These are phyloP conservation scores for Actinia tenebrosa DNA, from an alignment of 64 coral and sea anemone genomes.

Conservation along the genomic window DNA sequence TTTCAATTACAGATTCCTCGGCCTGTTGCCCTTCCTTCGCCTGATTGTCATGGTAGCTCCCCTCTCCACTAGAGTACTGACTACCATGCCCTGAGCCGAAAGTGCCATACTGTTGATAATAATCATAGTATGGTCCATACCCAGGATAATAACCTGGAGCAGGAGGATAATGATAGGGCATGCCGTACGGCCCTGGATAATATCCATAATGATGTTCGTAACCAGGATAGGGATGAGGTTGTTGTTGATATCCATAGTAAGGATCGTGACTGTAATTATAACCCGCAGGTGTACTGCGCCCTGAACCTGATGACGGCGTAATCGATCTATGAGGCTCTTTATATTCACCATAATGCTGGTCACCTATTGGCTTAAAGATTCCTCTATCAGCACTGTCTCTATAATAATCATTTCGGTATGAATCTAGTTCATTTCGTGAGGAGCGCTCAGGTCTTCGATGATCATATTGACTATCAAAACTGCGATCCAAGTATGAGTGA, in stretches of 20 bases:
- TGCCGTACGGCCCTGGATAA: constrained; percentile 25
- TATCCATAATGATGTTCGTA: constrained; percentile 29
- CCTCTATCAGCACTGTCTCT: neutral
- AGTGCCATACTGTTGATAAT: constrained; percentile 28
- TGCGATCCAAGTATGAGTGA: neutral
- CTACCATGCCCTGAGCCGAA: constrained; percentile 12
- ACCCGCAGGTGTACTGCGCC: constrained; percentile 31
- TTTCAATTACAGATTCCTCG: neutral
- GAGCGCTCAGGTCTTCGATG: neutral
- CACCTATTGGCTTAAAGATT: neutral
- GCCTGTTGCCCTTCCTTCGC: neutral
- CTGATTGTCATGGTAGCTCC: neutral
- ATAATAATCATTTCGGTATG: neutral
- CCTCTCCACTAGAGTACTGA: constrained; percentile 13
- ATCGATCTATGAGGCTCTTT: neutral
- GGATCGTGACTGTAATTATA: constrained; percentile 27
- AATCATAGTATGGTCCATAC: constrained; percentile 31
- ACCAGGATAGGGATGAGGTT: constrained; percentile 22
- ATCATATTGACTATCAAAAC: neutral
- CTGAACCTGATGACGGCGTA: constrained; percentile 23
- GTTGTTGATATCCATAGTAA: constrained; percentile 8
- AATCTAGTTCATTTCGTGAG: neutral
- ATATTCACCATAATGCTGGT: neutral
- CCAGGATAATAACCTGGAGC: constrained; percentile 28
- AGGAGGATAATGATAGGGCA: constrained; percentile 31